Evolutionary conservation across 2,797 vertebrate species (phyloP), one percentile per base, ranked within the genome.

Genomic region (Tokudaia muenninki): DNA sequence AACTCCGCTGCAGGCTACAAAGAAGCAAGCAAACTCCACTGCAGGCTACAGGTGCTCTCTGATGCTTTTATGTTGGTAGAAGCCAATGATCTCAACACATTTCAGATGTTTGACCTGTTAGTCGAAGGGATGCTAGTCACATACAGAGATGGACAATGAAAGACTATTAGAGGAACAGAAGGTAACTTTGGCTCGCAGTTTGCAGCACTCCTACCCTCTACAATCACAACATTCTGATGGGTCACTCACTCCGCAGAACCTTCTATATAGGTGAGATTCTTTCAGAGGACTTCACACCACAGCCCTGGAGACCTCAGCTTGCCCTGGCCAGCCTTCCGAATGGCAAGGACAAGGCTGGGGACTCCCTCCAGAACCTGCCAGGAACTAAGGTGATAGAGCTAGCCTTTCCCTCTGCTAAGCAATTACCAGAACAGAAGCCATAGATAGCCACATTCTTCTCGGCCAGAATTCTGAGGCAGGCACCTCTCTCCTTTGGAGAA

Each of bases 361-460:
- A 86, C 63, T 34, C 70, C 75, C 87, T 83, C 81, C 65, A 47
- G 34, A 9, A 77, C 31, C 52, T 72, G 24, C 37, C 37, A 59
- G 21, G 14, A 7, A 1, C 0, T 75, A 59, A 92, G 14, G 57
- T 26, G 72, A 14, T 8, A 17, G 4, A 26, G 22, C 70, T 37
- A 86, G 65, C 61, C 34, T 31, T 31, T 82, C 5, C 1, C 19
- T 47, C 57, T 83, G 17, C 14, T 34, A 11, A 2, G 10, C 24
- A 81, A 47, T 29, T 78, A 37, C 44, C 83, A 57, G 52, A 55
- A 37, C 47, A 21, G 34, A 74, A 87, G 17, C 37, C 79, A 47
- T 41, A 2, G 26, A 29, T 26, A 17, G 3, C 8, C 2, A 19
- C 1, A 3, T 47, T 24, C 34, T 4, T 26, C 21, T 2, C 14